Evolutionary conservation across 2,888 invertebrate species (phyloP), one percentile per base, ranked within the genome.

Genomic region (Liopterus haemorrhoidalis): DNA sequence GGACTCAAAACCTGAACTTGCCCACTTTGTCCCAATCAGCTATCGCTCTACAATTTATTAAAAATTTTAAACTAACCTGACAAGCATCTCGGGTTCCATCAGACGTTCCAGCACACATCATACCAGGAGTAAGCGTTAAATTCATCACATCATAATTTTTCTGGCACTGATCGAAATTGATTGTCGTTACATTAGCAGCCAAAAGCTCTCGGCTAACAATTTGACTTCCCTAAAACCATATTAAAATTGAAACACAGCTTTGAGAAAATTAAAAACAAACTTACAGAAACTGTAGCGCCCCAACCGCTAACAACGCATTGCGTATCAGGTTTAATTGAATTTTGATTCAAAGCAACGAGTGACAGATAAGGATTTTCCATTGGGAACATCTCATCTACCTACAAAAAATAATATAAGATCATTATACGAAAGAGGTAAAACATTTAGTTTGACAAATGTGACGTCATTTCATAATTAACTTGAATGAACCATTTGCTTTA

Each of bases 71-170:
- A 9, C 15, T 40, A 52, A 57, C 57, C 48, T 57, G 55, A 32
- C 58, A 58, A n/a, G 58, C 55, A 48, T 58, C 58, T 11, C 49
- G 50, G 31, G 50, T 49, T 9, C 55, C 55, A 24, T 54, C 48
- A 1, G 36, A 25, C n/a, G 49, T 46, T 12, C 56, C 54, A 20
- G 58, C 58, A 41, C 58, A 58, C 19, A 58, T 37, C 57, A 56
- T 57, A 9, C 55, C 54, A 11, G 51, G 44, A 11, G 39, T 24
- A 3, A 53, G 36, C 19, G 35, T 39, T 2, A 53, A 22, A 14
- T 51, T 45, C 11, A 37, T 42, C 32, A 39, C 33, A 9, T 14
- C 39, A 36, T 57, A 58, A 39, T 51, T 45, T 37, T 49, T 22
- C 9, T 49, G 22, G 33, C 59, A 60, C 9, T 15, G 33, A 9